Evolutionary conservation across 2,113 vertebrate genomes (phyloP), one percentile per base, ranked within the genome.

Genomic region (Lethenteron reissneri): DNA sequence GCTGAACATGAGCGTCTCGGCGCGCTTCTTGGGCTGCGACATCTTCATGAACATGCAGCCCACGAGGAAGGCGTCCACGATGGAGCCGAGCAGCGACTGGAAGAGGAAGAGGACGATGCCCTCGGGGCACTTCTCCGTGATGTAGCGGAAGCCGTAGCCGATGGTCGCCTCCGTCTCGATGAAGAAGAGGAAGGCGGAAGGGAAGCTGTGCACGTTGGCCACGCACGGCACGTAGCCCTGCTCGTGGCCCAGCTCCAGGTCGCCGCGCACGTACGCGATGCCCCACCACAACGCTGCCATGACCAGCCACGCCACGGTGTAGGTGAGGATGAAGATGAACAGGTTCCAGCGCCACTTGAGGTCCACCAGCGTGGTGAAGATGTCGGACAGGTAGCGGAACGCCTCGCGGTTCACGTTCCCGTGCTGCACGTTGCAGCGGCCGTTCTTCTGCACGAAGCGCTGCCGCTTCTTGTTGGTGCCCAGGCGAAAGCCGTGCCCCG

Each of bases 31-130:
- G 77, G 94, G 94, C 79, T 99, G 94, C 21, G 94, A 99, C 94
- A 99, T 99, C 83, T 99, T 99, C 79, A 99, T 99, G 77, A 99
- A 99, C 91, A 99, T 97, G 81, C 94, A 97, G 78, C 94, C 94
- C 74, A 97, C 95, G 78, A 97, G 80, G 78, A 97, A 97, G 56
- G 94, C 94, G 58, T 97, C 94, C 74, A 97, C 94, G 70, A 97
- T 94, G 78, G 94, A 97, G 73, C 94, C 94, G 19, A 96, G 83
- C 80, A 97, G 94, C 75, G 94, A 97, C 81, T 97, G 94, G 80
- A 97, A 94, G 73, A 97, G 87, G 79, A 97, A 97, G 14, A 97
- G 87, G 75, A 97, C 90, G 80, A 97, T 97, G 74, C 92, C 92
- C 80, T 97, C 92, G 2, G 94, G 94, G 78, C 94, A 97, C 75